A percentile compares a stretch with the other conserved stretches of the same genome.
These are phyloP conservation scores for Ficedula albicollis DNA, from an alignment of 2,797 vertebrate genomes.

Conservation along the genomic window DNA sequence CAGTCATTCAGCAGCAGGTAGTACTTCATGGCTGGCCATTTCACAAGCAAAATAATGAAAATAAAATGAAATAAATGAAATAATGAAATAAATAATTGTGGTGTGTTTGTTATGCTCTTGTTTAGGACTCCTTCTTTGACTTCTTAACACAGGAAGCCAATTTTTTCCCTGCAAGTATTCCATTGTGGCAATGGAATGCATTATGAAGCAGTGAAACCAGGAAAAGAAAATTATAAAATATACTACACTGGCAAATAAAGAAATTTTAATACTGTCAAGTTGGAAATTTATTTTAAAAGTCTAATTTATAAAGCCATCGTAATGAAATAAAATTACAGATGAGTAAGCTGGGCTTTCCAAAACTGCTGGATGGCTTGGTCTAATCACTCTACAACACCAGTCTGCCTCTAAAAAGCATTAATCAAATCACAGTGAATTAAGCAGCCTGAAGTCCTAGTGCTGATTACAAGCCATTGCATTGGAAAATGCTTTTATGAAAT, in stretches of 20 bases:
- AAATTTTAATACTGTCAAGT: not conserved
- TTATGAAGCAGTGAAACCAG: not conserved
- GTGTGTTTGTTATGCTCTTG: not conserved
- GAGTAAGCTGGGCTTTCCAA: not conserved
- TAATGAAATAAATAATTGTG: not conserved
- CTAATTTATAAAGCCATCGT: not conserved
- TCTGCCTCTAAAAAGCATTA: not conserved
- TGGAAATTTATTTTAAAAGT: not conserved
- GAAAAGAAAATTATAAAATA: not conserved
- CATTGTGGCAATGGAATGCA: not conserved
- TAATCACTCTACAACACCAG: not conserved
- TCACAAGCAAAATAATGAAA: not conserved
- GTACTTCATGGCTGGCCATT: not conserved
- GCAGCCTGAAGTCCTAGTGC: not conserved
- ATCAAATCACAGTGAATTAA: conserved; percentile 10
- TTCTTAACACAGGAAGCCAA: not conserved
- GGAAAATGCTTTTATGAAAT: not conserved
- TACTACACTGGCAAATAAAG: not conserved
- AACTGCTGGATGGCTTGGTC: not conserved
- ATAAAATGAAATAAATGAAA: not conserved
- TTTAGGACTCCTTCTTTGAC: not conserved
- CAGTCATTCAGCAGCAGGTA: not conserved
- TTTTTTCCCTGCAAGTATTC: not conserved
- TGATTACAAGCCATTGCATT: not conserved
- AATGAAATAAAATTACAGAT: not conserved